A percentile compares a stretch with the other conserved stretches of the same genome.
These are phyloP conservation scores for Drosophila suzukii DNA, from an alignment of 1,140 invertebrate genomes.

Conservation along the genomic window DNA sequence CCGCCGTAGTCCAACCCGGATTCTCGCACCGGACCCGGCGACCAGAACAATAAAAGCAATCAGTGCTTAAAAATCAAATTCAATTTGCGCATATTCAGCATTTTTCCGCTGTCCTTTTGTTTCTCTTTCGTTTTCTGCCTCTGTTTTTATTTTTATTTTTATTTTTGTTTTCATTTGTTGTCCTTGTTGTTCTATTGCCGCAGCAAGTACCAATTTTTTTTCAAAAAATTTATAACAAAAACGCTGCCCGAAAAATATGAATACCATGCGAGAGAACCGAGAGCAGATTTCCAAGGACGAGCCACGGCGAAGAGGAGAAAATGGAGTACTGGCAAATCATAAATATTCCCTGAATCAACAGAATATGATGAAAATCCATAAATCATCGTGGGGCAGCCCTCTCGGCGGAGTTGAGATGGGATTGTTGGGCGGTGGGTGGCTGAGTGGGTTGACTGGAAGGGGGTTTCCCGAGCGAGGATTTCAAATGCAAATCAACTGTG, in stretches of 20 bases:
- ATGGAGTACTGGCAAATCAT: constrained; percentile 59
- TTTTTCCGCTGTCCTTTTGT: constrained; percentile 61
- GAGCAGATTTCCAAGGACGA: constrained; percentile 46
- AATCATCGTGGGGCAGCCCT: constrained; percentile 65
- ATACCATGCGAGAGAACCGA: constrained; percentile 4
- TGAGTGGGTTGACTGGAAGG: neutral
- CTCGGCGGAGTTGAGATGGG: constrained; percentile 9
- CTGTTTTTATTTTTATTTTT: constrained; percentile 21
- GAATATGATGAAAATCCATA: constrained; percentile 84
- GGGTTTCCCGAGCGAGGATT: constrained; percentile 56
- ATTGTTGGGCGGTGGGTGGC: neutral
- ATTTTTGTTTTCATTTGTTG: constrained; percentile 33
- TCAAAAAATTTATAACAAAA: constrained; percentile 69
- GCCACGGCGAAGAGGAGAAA: neutral
- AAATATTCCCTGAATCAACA: constrained; percentile 84
- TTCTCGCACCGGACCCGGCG: constrained; percentile 10
- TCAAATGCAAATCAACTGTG: constrained; percentile 82
- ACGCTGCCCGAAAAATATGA: constrained; percentile 36
- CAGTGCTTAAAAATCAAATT: constrained; percentile 82
- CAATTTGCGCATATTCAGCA: constrained; percentile 81
- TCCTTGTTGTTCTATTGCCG: constrained; percentile 23
- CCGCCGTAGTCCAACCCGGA: constrained; percentile 23
- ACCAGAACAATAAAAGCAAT: constrained; percentile 79
- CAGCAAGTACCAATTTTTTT: constrained; percentile 47
- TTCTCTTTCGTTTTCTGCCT: constrained; percentile 34